Conservation (phyloP, 1,140 invertebrate species). For the Antheraea pernyi region DNA sequence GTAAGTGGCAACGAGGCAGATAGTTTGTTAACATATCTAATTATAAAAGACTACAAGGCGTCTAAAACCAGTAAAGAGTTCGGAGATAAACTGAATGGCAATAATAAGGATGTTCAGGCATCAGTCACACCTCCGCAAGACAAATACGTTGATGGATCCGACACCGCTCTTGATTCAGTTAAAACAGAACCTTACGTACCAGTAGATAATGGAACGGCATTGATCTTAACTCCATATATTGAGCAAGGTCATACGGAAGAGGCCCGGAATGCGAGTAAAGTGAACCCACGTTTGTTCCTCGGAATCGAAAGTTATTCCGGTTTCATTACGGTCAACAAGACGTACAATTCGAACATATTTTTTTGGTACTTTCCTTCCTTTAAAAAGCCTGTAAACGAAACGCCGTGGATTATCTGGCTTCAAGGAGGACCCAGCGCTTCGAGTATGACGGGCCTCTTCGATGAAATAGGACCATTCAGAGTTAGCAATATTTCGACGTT, state of each 20-base stretch:
- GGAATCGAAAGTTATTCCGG: conserved; percentile 79
- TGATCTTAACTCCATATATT: conserved; percentile 83
- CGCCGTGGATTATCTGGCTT: conserved; percentile 86
- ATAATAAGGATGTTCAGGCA: background rate
- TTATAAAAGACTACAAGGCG: background rate
- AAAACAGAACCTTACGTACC: background rate
- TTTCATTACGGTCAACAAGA: conserved; percentile 82
- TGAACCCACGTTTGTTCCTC: conserved; percentile 48
- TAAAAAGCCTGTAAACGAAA: conserved; percentile 64
- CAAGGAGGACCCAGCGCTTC: conserved; percentile 90
- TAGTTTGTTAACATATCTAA: background rate
- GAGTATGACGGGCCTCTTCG: conserved; percentile 89
- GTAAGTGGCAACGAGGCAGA: background rate
- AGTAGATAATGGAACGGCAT: conserved; percentile 79
- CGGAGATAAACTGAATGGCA: background rate
- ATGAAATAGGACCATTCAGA: conserved; percentile 88
- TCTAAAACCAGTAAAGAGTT: background rate
- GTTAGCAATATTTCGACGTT: conserved; percentile 75
- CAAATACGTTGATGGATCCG: background rate
- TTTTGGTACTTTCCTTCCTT: conserved; percentile 85
- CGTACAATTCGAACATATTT: conserved; percentile 82
- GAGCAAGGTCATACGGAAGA: conserved; percentile 73
- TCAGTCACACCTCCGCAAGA: background rate
- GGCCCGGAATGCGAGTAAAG: conserved; percentile 43
- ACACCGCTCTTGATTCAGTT: background rate